Evolutionary conservation across 2,113 vertebrate genomes (phyloP).

Genomic region (Lamprologus speciosus): DNA sequence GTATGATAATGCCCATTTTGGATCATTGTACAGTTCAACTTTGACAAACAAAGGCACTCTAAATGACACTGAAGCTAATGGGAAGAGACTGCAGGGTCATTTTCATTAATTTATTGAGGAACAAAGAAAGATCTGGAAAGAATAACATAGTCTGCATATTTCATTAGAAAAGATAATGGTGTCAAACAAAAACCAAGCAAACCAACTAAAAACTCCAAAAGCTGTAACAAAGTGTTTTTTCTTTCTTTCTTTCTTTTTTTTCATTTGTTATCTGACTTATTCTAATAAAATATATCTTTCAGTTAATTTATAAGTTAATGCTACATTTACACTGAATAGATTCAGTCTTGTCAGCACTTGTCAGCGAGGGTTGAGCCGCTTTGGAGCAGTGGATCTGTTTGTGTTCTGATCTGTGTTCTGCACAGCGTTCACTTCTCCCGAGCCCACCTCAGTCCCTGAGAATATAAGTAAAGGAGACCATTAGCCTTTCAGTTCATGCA

Average conservation of each 20-base stretch:
- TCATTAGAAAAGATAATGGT: conserved; percentile 5
- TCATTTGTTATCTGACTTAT: not conserved
- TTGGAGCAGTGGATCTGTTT: conserved; percentile 70
- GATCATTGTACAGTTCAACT: not conserved
- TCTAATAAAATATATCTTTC: conserved; percentile 72
- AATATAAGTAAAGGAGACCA: not conserved
- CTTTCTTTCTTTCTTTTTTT: not conserved
- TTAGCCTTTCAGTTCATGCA: not conserved
- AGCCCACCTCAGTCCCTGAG: conserved; percentile 75
- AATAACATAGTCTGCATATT: not conserved
- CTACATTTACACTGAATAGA: conserved; percentile 65
- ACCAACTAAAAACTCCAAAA: conserved; percentile 15
- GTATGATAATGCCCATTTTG: not conserved
- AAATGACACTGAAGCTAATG: not conserved
- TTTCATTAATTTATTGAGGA: not conserved
- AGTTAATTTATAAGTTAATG: conserved; percentile 72
- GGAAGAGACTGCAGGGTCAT: not conserved
- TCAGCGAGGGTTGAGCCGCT: conserved; percentile 90
- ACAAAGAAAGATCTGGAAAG: not conserved
- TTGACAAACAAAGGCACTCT: not conserved
- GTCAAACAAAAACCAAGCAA: conserved; percentile 9
- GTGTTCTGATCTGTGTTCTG: conserved; percentile 70
- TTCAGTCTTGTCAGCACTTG: conserved; percentile 15
- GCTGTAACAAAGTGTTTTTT: conserved; percentile 40
- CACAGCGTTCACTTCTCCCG: conserved; percentile 77